Conservation (phyloP, 1,140 invertebrate genomes). For the Ceratosolen solmsi region DNA sequence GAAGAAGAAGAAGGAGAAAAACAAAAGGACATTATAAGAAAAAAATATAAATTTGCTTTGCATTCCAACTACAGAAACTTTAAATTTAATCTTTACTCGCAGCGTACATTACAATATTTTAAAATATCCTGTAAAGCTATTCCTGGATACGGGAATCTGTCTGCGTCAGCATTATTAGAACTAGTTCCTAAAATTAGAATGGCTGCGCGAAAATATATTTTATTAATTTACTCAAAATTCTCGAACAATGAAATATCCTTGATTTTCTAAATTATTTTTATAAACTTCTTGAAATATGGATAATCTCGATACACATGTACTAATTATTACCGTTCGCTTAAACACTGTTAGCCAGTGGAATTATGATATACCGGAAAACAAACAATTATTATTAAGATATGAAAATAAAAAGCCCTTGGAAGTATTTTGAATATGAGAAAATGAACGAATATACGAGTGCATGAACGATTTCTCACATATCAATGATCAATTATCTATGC, state of each 20-base stretch:
- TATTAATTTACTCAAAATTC: neutral
- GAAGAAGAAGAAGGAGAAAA: neutral
- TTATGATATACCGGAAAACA: no score
- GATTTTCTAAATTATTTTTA: no score
- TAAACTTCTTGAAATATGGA: no score
- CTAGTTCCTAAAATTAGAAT: slow-evolving; percentile 3
- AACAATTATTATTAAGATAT: no score
- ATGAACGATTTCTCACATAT: neutral
- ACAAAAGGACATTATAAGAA: neutral
- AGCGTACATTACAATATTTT: neutral
- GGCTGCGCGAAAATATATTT: neutral
- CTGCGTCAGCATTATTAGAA: slow-evolving; percentile 19
- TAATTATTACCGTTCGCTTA: no score
- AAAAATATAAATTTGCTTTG: neutral
- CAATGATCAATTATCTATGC: neutral
- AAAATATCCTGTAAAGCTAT: slow-evolving; percentile 8
- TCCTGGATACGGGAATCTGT: neutral
- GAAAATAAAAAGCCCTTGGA: neutral
- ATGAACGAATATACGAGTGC: no score
- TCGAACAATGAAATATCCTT: neutral
- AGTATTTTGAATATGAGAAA: no score
- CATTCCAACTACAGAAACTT: neutral
- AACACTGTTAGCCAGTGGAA: no score
- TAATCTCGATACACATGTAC: no score
- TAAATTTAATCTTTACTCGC: slow-evolving; percentile 5